Percentiles rank a stretch among this genome's conserved stretches.
These are phyloP conservation scores for Metallyticus violacea DNA, from an alignment of 2,888 invertebrate species.

Conservation along the genomic window DNA sequence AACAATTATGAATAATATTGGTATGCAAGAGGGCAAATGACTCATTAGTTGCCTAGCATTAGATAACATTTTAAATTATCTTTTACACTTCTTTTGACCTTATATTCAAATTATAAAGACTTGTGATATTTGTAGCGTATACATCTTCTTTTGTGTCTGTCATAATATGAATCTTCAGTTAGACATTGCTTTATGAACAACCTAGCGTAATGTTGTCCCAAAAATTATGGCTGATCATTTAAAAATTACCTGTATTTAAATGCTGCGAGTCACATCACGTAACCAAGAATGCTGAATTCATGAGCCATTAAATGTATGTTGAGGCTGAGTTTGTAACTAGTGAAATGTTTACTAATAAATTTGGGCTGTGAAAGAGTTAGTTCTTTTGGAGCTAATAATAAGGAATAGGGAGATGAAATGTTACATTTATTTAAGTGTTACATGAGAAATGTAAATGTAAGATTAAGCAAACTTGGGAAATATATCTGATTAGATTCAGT, in stretches of 20 bases:
- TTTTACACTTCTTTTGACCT: too few species aligned
- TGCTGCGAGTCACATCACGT: not conserved
- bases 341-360: not conserved
- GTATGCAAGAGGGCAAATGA: too few species aligned
- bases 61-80: too few species aligned
- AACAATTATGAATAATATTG: too few species aligned
- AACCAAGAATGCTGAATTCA: not conserved
- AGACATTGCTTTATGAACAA: not conserved
- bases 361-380: not conserved
- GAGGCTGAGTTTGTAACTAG: not conserved
- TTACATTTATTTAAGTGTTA: not conserved
- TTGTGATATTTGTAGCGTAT: too few species aligned
- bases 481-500: not conserved
- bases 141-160: too few species aligned
- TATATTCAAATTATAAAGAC: too few species aligned
- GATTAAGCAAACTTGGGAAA: too few species aligned
- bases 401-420: not conserved
- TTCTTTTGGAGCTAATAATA: not conserved
- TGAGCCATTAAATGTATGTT: not conserved
- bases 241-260: not conserved
- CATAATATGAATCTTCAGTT: too few species aligned
- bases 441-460: not conserved
- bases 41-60: too few species aligned
- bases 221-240: not conserved
- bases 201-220: not conserved